These are phyloP conservation scores for Oophaga pumilio DNA, from an alignment of 2,113 vertebrate species.

Conservation along the genomic window DNA sequence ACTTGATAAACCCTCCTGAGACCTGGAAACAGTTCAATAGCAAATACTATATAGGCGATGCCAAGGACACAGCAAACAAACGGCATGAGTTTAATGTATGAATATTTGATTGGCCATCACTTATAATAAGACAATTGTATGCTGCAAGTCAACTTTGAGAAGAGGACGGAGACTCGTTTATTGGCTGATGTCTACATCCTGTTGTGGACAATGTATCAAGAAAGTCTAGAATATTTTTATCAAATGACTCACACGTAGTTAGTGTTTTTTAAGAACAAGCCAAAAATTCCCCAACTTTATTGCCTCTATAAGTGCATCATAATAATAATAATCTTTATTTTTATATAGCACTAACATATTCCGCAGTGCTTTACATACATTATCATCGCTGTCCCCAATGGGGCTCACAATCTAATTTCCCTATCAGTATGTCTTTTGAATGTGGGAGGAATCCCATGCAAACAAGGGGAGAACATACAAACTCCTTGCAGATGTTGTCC, in stretches of 20 bases:
- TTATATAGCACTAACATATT: too few relatives aligned
- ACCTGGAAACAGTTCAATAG: conserved; percentile 7
- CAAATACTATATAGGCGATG: conserved; percentile 24
- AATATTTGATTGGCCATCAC: conserved; percentile 35
- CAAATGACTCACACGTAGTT: neutral
- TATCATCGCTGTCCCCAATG: too few relatives aligned
- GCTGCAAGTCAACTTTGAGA: neutral
- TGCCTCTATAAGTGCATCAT: too few relatives aligned
- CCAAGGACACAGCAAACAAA: conserved; percentile 41
- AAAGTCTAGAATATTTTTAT: neutral
- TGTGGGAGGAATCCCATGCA: too few relatives aligned
- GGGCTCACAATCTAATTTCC: too few relatives aligned
- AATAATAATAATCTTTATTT: too few relatives aligned
- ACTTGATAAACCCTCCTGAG: neutral
- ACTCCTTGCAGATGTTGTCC: too few relatives aligned
- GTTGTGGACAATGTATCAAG: neutral
- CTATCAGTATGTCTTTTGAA: too few relatives aligned
- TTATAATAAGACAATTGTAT: neutral
- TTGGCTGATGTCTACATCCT: neutral
- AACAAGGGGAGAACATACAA: too few relatives aligned
- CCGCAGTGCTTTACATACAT: too few relatives aligned
- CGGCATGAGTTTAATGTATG: conserved; percentile 20
- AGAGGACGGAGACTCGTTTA: neutral
- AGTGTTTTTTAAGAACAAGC: neutral
- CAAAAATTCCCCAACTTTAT: neutral